A percentile compares a stretch with the other conserved stretches of the same genome.
Evolutionary conservation across 2,888 invertebrate species (phyloP).

Genomic region (Cephonodes hylas): DNA sequence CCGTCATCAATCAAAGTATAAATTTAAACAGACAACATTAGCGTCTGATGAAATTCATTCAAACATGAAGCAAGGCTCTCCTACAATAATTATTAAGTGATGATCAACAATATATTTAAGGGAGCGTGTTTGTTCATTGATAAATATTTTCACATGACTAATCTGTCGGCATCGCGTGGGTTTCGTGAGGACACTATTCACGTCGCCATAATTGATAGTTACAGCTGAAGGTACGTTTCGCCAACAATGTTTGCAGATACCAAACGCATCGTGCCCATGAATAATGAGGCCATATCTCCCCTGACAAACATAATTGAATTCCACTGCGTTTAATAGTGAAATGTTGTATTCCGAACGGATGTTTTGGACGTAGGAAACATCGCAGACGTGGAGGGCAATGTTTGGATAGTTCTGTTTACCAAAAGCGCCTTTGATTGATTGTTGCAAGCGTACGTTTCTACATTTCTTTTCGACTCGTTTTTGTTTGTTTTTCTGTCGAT

Average conservation of each 20-base stretch:
- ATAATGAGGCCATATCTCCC: neutral
- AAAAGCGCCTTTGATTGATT: too few species aligned
- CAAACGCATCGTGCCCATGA: neutral
- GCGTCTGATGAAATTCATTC: too few species aligned
- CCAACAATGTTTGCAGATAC: neutral
- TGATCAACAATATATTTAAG: neutral
- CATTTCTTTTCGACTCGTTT: too few species aligned
- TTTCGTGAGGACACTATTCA: neutral
- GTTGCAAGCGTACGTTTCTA: too few species aligned
- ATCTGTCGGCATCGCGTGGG: neutral
- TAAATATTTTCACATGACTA: neutral
- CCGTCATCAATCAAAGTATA: too few species aligned
- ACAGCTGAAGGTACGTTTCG: constrained; percentile 1
- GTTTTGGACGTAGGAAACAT: neutral
- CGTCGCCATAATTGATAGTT: constrained; percentile 4
- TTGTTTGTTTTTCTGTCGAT: too few species aligned
- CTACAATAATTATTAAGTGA: neutral
- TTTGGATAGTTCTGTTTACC: too few species aligned
- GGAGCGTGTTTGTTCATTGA: neutral
- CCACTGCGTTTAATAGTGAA: neutral
- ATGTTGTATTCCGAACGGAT: neutral
- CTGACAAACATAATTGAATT: neutral
- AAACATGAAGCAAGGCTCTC: too few species aligned
- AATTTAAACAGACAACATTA: too few species aligned
- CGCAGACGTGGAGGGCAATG: neutral